phyloP scores from a whole-genome alignment of 2,113 vertebrate species.

The Erythrolamprus reginae region DNA sequence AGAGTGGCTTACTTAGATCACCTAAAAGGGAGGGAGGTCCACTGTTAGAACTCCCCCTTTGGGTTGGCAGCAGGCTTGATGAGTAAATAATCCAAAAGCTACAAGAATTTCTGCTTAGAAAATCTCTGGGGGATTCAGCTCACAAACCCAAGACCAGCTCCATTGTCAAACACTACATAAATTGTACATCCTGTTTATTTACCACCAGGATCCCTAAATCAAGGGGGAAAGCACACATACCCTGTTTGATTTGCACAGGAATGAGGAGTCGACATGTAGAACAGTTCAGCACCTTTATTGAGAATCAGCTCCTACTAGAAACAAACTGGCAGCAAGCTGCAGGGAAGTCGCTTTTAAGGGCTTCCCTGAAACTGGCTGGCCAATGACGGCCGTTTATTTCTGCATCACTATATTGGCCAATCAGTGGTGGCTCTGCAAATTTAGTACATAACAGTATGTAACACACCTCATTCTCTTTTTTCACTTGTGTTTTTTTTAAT shows the following conservation, averaged over 20 bases:
- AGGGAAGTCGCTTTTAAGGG: no score
- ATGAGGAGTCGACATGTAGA: no score
- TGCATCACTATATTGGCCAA: no score
- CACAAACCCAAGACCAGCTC: not conserved
- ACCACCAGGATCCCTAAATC: not conserved
- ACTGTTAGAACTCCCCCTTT: not conserved
- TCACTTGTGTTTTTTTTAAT: not conserved
- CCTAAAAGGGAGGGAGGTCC: not conserved
- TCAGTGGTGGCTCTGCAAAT: no score
- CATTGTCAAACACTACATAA: not conserved
- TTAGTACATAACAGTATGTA: no score
- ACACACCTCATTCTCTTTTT: not conserved
- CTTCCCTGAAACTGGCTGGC: no score
- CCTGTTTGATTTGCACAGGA: no score
- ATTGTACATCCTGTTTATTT: not conserved
- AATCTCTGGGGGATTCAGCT: not conserved
- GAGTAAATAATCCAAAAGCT: not conserved
- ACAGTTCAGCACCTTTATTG: no score
- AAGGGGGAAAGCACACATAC: not conserved
- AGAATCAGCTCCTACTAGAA: no score
- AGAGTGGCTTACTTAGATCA: not conserved
- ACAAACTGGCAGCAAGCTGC: no score
- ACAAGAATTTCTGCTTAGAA: not conserved
- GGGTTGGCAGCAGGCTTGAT: not conserved
- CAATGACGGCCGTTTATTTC: no score